These are phyloP conservation scores for Xanthorhoe designata DNA, from an alignment of 2,888 invertebrate genomes.

Conservation along the genomic window DNA sequence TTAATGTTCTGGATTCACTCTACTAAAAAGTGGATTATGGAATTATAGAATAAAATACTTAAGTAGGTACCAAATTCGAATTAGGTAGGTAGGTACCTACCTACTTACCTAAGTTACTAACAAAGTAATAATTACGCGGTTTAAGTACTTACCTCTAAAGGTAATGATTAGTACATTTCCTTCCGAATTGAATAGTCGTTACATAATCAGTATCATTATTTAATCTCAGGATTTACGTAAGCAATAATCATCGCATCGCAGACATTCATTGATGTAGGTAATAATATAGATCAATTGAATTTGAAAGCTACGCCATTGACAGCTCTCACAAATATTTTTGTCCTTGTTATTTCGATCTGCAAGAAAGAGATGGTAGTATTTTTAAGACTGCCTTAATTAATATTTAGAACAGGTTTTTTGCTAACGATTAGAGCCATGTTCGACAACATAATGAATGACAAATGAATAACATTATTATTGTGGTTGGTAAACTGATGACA, in stretches of 20 bases:
- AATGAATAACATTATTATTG: too few species aligned
- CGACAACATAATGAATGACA: neutral
- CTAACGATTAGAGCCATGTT: neutral
- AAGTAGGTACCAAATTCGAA: too few species aligned
- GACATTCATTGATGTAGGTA: neutral
- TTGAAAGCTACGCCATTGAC: neutral
- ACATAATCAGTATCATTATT: neutral
- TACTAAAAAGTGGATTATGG: too few species aligned
- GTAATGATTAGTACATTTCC: too few species aligned
- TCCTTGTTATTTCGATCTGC: neutral
- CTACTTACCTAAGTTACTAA: neutral
- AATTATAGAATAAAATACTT: too few species aligned
- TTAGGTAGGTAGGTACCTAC: neutral
- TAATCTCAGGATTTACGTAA: neutral
- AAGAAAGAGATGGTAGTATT: neutral
- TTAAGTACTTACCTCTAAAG: too few species aligned
- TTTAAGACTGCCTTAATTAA: neutral
- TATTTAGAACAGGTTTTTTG: neutral
- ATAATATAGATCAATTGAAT: neutral
- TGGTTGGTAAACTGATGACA: too few species aligned
- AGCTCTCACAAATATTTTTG: neutral
- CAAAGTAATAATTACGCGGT: too few species aligned
- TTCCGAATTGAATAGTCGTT: too few species aligned
- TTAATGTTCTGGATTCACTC: too few species aligned
- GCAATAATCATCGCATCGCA: neutral